Conservation (phyloP, 2,888 invertebrate genomes). For the Chesias legatella region DNA sequence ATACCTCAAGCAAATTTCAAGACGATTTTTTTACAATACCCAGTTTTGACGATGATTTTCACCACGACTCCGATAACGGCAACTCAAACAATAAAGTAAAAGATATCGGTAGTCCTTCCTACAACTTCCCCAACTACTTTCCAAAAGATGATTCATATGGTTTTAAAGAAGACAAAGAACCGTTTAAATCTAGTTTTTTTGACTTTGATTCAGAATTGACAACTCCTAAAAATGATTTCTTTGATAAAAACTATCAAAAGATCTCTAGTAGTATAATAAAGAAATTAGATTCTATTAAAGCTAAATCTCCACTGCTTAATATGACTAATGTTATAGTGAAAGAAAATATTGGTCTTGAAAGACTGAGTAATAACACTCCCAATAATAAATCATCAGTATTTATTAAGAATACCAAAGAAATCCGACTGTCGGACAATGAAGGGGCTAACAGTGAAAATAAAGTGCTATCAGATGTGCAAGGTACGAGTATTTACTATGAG, state of each 20-base stretch:
- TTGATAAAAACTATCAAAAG: slow-evolving; percentile 75
- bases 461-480: slow-evolving; percentile 70
- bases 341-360: slow-evolving; percentile 64
- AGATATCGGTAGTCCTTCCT: slow-evolving; percentile 52
- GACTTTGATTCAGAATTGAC: slow-evolving; percentile 68
- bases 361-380: slow-evolving; percentile 67
- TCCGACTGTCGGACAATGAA: slow-evolving; percentile 67
- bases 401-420: slow-evolving; percentile 79
- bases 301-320: slow-evolving; percentile 49
- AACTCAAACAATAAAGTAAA: slow-evolving; percentile 51
- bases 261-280: slow-evolving; percentile 77
- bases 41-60: slow-evolving; percentile 53
- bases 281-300: slow-evolving; percentile 62
- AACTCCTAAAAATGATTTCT: slow-evolving; percentile 76
- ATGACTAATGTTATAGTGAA: slow-evolving; percentile 49
- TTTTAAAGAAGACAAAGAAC: slow-evolving; percentile 48
- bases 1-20: slow-evolving; percentile 73
- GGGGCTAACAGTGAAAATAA: slow-evolving; percentile 59
- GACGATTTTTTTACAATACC: slow-evolving; percentile 77
- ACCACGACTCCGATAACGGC: slow-evolving; percentile 42
- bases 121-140: slow-evolving; percentile 58
- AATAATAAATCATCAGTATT: slow-evolving; percentile 70
- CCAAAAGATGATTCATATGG: slow-evolving; percentile 50
- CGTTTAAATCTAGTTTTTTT: slow-evolving; percentile 61
- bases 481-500: slow-evolving; percentile 76